These are phyloP conservation scores for Rhabdornis inornatus DNA, from an alignment of 2,113 vertebrate species.

Conservation along the genomic window DNA sequence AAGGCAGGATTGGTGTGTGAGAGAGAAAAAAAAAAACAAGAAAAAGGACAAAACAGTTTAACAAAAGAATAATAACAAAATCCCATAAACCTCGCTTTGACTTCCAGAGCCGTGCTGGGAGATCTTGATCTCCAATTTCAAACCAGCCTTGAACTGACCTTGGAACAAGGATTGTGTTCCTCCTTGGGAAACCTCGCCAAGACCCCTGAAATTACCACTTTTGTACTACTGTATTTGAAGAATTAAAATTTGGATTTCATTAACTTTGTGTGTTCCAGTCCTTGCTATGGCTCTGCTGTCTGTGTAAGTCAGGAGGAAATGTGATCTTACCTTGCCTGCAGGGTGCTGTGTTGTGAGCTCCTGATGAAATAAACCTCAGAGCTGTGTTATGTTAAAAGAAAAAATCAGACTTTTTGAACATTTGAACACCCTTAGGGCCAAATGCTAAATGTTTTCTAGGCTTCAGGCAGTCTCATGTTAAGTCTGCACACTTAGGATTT, in stretches of 20 bases:
- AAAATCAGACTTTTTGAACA: not conserved
- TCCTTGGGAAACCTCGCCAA: not conserved
- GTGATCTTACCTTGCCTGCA: accelerated
- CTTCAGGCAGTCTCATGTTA: not conserved
- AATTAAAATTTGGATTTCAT: not conserved
- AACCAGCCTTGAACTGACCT: not conserved
- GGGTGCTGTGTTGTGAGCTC: not conserved
- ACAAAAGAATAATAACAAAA: not conserved
- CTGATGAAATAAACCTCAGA: not conserved
- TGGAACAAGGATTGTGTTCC: not conserved
- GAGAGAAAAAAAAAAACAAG: not conserved
- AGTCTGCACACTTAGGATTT: not conserved
- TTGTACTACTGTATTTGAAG: not conserved
- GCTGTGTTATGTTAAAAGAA: not conserved
- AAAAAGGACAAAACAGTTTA: not conserved
- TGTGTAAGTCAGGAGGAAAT: not conserved
- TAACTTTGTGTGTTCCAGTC: not conserved
- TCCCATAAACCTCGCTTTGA: not conserved
- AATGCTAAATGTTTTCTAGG: not conserved
- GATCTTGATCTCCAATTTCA: not conserved
- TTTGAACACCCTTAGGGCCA: not conserved
- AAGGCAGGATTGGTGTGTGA: not conserved
- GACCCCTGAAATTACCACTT: not conserved
- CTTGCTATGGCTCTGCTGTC: not conserved
- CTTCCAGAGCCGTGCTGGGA: not conserved